Evolutionary conservation across 1,140 invertebrate genomes (phyloP), one percentile per base, ranked within the genome.

Genomic region (Aporrectodea caliginosa): DNA sequence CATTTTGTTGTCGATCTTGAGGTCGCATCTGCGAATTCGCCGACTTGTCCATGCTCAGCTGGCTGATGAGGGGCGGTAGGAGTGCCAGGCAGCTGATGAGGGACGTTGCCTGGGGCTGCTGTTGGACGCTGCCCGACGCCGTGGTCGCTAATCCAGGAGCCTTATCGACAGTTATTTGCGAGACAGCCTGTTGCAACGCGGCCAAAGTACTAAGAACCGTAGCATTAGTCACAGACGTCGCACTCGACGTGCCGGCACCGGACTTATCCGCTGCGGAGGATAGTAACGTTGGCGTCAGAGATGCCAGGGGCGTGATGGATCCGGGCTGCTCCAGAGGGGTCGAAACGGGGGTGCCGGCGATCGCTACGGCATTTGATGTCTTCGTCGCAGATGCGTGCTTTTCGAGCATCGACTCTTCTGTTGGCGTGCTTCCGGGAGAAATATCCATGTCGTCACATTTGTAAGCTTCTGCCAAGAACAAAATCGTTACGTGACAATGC

Each of bases 401-500:
- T 73, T 82, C 73, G 33, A 69, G 31, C 58, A 79, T 81, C 16
- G 77, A 82, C 33, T 73, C 70, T 29, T 80, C 78, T 69, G 92
- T 93, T 43, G 93, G 93, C 79, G 93, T 94, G 82, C 92, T 93
- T 80, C 92, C 93, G n/a, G 93, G 92, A 78, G 93, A 94, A 77
- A 94, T 94, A 83, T 95, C 93, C 93, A 94, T 94, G 85, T 94
- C 93, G 84, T 93, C 92, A 78, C 86, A 82, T 82, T 80, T 35
- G 16, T 86, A 85, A 27, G 84, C 84, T 74, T 87, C 87, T 82
- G n/a, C n/a, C n/a, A n/a, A n/a, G n/a, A n/a, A n/a, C n/a, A n/a
- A n/a, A n/a, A n/a, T n/a, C n/a, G n/a, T n/a, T n/a, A n/a, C n/a
- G n/a, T n/a, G n/a, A n/a, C n/a, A n/a, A n/a, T n/a, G n/a, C n/a